Evolutionary conservation across 2,888 invertebrate genomes (phyloP).

Genomic region (Athetis lepigone): DNA sequence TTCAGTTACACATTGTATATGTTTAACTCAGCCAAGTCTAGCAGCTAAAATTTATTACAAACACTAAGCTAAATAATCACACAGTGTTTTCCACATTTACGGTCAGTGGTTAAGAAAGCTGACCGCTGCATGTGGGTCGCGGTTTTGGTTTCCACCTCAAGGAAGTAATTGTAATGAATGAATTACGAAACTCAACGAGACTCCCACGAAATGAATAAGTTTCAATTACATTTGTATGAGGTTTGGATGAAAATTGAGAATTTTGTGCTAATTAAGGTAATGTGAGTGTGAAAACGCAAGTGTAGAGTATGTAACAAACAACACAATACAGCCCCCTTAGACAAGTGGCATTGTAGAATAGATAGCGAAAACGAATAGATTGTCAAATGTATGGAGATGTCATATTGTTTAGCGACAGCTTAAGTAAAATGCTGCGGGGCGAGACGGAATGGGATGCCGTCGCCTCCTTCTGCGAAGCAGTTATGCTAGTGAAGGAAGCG

Average conservation of each 20-base stretch:
- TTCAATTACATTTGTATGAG: constrained; percentile 53
- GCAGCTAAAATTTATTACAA: constrained; percentile 5
- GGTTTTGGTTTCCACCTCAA: constrained; percentile 69
- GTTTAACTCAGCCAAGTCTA: too few species aligned
- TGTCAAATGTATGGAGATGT: too few species aligned
- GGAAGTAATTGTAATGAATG: constrained; percentile 59
- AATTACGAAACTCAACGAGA: constrained; percentile 59
- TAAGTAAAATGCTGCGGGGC: too few species aligned
- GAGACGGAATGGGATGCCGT: too few species aligned
- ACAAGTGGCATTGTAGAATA: too few species aligned
- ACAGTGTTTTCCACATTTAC: constrained; percentile 57
- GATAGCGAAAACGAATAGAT: too few species aligned
- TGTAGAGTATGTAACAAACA: constrained; percentile 5
- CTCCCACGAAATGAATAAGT: constrained; percentile 55
- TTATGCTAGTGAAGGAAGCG: too few species aligned
- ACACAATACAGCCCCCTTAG: constrained; percentile 1
- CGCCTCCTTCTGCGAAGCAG: too few species aligned
- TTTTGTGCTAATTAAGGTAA: constrained; percentile 11
- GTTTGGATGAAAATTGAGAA: constrained; percentile 47
- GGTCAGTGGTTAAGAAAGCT: constrained; percentile 71
- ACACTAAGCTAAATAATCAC: constrained; percentile 37
- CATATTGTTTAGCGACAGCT: too few species aligned
- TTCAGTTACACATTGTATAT: too few species aligned
- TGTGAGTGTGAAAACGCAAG: background rate
- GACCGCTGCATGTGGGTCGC: constrained; percentile 67